Conservation (phyloP, 2,113 vertebrate species). For the Spermophilus dauricus region DNA sequence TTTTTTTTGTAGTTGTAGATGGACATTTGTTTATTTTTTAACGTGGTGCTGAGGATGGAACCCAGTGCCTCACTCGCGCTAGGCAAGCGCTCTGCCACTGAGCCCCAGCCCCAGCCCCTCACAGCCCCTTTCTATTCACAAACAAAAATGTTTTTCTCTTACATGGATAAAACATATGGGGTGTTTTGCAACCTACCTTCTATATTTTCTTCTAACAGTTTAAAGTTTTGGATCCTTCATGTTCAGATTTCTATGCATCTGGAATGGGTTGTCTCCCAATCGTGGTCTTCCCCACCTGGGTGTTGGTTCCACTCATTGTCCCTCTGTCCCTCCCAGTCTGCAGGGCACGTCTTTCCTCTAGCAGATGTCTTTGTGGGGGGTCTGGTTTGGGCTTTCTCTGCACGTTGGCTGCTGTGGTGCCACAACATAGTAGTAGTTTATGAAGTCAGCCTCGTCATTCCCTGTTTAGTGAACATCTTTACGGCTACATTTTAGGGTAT, state of each 20-base stretch:
- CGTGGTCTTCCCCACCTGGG: too few relatives aligned
- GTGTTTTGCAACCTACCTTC: background rate
- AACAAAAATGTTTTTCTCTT: background rate
- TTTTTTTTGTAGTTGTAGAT: too few relatives aligned
- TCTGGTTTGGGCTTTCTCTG: background rate
- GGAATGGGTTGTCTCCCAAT: background rate
- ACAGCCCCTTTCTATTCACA: background rate
- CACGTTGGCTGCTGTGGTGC: background rate
- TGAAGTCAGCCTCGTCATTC: background rate
- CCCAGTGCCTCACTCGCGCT: too few relatives aligned
- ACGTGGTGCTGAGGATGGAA: too few relatives aligned
- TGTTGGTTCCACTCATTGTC: too few relatives aligned
- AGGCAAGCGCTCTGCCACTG: too few relatives aligned
- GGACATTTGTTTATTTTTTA: too few relatives aligned
- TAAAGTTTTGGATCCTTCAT: background rate
- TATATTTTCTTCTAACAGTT: background rate
- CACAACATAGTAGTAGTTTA: background rate
- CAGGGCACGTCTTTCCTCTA: too few relatives aligned
- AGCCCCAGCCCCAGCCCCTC: too few relatives aligned
- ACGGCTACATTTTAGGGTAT: background rate
- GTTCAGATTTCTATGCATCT: background rate
- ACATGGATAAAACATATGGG: background rate
- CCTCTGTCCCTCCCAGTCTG: too few relatives aligned
- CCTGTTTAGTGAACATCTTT: background rate
- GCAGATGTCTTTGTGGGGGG: too few relatives aligned